Evolutionary conservation across 2,888 invertebrate genomes (phyloP).

Genomic region (Tipula confusa): DNA sequence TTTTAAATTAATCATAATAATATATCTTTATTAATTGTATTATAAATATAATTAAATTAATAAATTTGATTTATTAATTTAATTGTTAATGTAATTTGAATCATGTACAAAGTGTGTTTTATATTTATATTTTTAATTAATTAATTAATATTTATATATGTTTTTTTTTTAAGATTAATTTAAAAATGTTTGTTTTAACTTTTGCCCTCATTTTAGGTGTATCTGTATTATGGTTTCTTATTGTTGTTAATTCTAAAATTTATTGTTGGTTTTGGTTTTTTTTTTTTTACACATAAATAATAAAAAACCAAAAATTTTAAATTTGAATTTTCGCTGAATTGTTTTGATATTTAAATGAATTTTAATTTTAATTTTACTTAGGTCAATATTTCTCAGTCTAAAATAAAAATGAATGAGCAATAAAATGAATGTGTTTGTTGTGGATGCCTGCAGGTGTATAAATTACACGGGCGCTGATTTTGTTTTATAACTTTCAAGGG

Average conservation of each 20-base stretch:
- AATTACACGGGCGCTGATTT: neutral
- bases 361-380: neutral
- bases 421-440: neutral
- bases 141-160: neutral
- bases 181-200: neutral
- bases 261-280: neutral
- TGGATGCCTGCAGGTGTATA: neutral
- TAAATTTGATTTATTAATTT: neutral
- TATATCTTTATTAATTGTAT: neutral
- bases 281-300: neutral
- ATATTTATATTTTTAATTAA: conserved; percentile 17
- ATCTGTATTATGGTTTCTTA: neutral
- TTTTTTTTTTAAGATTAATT: neutral
- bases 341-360: neutral
- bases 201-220: neutral
- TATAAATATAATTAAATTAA: neutral
- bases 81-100: conserved; percentile 3
- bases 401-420: neutral
- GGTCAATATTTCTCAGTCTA: neutral
- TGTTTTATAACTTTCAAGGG: neutral
- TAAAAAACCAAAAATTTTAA: neutral
- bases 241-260: neutral
- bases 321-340: neutral
- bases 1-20: neutral
- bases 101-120: conserved; percentile 14